phyloP scores from a whole-genome alignment of 2,113 vertebrate species.

The Antechinus stuartii region DNA sequence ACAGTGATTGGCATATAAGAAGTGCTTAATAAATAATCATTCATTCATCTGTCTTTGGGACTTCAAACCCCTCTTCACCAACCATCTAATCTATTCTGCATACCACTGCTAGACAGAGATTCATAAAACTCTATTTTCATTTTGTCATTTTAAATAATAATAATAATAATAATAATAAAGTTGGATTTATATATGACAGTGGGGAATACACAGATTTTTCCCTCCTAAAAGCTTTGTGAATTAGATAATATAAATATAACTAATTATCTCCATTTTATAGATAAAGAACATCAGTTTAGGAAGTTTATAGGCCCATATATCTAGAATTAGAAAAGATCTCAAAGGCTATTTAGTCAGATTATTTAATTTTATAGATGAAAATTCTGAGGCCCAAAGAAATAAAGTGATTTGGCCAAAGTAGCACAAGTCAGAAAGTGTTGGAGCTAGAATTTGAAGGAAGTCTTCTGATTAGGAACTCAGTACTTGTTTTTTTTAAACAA shows the following conservation, averaged over 20 bases:
- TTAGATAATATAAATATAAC: neutral
- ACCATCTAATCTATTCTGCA: neutral
- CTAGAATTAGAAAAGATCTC: neutral
- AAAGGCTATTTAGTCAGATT: neutral
- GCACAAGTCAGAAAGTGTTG: too few species aligned
- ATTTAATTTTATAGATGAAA: neutral
- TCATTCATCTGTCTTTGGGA: neutral
- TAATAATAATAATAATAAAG: neutral
- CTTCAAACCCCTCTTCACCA: neutral
- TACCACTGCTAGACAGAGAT: neutral
- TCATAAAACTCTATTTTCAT: neutral
- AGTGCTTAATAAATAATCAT: neutral
- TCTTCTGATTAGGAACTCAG: neutral
- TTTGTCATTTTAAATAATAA: neutral
- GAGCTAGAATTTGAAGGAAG: neutral
- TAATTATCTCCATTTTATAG: neutral
- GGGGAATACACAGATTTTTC: neutral
- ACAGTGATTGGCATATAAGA: neutral
- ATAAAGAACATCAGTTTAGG: neutral
- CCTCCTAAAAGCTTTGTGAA: neutral
- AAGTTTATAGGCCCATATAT: neutral
- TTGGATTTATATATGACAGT: neutral
- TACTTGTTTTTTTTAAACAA: neutral
- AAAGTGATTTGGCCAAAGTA: neutral
- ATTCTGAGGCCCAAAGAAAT: neutral